Evolutionary conservation across 2,888 invertebrate species (phyloP).

Genomic region (Cosmopolites sordidus): DNA sequence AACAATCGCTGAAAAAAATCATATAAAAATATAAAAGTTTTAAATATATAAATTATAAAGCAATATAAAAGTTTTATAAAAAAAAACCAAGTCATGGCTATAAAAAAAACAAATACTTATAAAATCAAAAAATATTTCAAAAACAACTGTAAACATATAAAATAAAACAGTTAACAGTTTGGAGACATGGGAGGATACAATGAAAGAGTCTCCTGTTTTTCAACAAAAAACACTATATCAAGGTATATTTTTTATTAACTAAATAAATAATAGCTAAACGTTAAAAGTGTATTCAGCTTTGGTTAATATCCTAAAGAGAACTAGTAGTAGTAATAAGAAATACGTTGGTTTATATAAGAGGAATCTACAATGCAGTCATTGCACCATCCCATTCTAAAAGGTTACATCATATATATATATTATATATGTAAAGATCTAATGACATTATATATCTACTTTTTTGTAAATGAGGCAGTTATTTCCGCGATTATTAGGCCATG

Average conservation of each 20-base stretch:
- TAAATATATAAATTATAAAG: not conserved
- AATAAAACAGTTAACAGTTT: constrained; percentile 37
- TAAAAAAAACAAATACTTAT: not conserved
- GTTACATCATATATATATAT: constrained; percentile 14
- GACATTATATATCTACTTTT: constrained; percentile 33
- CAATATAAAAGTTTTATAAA: not conserved
- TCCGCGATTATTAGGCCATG: constrained; percentile 22
- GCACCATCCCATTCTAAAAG: constrained; percentile 22
- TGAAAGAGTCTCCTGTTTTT: constrained; percentile 29
- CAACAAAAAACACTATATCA: not conserved
- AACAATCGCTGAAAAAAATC: not conserved
- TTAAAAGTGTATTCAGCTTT: constrained; percentile 22
- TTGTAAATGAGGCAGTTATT: constrained; percentile 40
- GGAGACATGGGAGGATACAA: constrained; percentile 35
- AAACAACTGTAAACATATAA: constrained; percentile 19
- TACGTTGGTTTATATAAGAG: not conserved
- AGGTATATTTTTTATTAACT: constrained; percentile 19
- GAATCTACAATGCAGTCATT: constrained; percentile 20
- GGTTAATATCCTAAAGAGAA: constrained; percentile 24
- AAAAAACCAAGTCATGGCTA: constrained; percentile 3
- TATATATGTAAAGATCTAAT: constrained; percentile 23
- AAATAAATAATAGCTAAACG: constrained; percentile 25
- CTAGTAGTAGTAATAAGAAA: constrained; percentile 23
- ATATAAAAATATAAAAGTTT: not conserved
- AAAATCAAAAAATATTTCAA: too few relatives aligned